Evolutionary conservation across 2,797 vertebrate genomes (phyloP), one percentile per base, ranked within the genome.

Genomic region (Agapornis canus): DNA sequence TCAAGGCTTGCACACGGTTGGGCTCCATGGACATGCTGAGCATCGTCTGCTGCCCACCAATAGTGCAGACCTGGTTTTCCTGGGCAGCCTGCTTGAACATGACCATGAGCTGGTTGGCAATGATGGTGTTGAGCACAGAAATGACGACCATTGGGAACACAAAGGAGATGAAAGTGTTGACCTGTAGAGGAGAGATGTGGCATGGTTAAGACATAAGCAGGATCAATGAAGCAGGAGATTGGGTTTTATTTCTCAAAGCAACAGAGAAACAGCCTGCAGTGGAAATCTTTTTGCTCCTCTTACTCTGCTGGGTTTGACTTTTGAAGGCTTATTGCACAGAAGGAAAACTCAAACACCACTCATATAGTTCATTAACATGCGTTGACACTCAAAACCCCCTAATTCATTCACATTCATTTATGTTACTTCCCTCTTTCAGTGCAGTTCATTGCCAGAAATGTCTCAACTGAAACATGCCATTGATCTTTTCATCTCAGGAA

Each of bases 141-240:
- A 99, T 99, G 97, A 98, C 97, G 7, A 98, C 98, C 99, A 99
- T 99, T 70, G 99, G 99, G 75, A 99, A 97, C 82, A 99, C 96
- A 11, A 99, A 99, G 85, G 99, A 99, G 96, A 98, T 98, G 93
- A 99, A 99, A 3, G 98, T 98, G 31, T 99, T 99, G 13, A 99
- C 98, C 99, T 99, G 98, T 16, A 1, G 31, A 64, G 22, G 31
- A 85, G 20, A 93, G 48, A 63, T 1, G 12, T 16, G n/a, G 47
- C 40, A 75, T 2, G 0, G 18, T 88, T 48, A 90, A 31, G 19
- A n/a, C 27, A 3, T 2, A 45, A 35, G 79, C 61, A 29, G 31
- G 29, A 65, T 39, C 42, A 35, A 10, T 1, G 0, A 47, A 66
- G 72, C 20, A 40, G 43, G n/a, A 72, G 31, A 13, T 25, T 11